Conservation (phyloP, 2,113 vertebrate genomes). For the Arvicanthis niloticus region DNA sequence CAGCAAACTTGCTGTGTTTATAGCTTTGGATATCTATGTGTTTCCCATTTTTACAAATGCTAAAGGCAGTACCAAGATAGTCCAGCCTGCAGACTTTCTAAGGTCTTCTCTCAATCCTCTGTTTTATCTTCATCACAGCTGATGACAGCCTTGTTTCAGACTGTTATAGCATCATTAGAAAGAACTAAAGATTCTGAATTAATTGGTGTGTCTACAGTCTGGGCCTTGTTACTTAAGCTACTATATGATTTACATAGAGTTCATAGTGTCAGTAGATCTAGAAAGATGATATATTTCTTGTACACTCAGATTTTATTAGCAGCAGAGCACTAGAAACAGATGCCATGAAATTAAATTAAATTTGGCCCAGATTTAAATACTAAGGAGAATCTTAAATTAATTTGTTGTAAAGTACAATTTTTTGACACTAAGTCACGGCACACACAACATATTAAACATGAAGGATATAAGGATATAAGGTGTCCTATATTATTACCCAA, state of each 20-base stretch:
- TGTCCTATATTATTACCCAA: not conserved
- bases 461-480: not conserved
- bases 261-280: not conserved
- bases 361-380: not conserved
- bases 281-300: not conserved
- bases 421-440: not conserved
- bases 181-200: not conserved
- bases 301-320: not conserved
- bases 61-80: not conserved
- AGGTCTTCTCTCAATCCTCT: not conserved
- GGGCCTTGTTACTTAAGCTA: not conserved
- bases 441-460: not conserved
- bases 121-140: not conserved
- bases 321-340: not conserved
- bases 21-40: not conserved
- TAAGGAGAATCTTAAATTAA: not conserved
- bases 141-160: not conserved
- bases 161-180: not conserved
- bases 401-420: not conserved
- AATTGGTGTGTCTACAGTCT: fast-evolving
- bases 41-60: not conserved
- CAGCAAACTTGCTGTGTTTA: not conserved
- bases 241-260: not conserved
- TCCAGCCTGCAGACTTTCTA: not conserved
- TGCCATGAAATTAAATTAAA: not conserved